phyloP scores from a whole-genome alignment of 92 coral and sea anemone genomes.

The Parazoanthus darwini region DNA sequence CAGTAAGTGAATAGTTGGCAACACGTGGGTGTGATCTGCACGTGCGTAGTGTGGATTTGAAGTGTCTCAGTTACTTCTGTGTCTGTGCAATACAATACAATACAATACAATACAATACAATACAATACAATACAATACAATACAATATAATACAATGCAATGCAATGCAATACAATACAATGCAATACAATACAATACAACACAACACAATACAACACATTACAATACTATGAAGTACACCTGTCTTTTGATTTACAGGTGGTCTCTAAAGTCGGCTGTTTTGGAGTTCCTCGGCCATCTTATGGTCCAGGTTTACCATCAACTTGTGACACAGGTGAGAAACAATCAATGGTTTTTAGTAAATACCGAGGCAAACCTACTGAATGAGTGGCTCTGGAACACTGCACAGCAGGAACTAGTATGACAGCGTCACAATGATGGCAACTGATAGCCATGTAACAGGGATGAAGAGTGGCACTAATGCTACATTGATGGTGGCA shows the following conservation, averaged over 20 bases:
- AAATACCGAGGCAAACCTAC: not conserved
- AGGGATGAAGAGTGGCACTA: too few relatives aligned
- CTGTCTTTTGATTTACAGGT: not conserved
- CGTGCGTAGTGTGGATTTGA: too few relatives aligned
- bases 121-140: not conserved
- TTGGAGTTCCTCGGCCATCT: conserved; percentile 12
- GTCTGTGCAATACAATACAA: not conserved
- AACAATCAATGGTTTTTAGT: not conserved
- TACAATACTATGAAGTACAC: too few relatives aligned
- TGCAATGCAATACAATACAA: too few relatives aligned
- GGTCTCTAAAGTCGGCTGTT: not conserved
- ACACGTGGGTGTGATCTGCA: not conserved
- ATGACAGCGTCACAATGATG: too few relatives aligned
- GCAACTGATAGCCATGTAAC: too few relatives aligned
- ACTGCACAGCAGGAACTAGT: too few relatives aligned
- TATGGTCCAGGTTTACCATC: not conserved
- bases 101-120: not conserved
- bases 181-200: too few relatives aligned
- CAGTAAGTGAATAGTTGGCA: not conserved
- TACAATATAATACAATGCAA: not conserved
- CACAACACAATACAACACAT: too few relatives aligned
- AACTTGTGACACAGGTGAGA: not conserved
- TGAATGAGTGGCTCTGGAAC: too few relatives aligned
- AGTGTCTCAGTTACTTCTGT: not conserved
- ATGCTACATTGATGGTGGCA: too few relatives aligned